Conservation (phyloP, 2,113 vertebrate species). For the Grammomys surdaster region DNA sequence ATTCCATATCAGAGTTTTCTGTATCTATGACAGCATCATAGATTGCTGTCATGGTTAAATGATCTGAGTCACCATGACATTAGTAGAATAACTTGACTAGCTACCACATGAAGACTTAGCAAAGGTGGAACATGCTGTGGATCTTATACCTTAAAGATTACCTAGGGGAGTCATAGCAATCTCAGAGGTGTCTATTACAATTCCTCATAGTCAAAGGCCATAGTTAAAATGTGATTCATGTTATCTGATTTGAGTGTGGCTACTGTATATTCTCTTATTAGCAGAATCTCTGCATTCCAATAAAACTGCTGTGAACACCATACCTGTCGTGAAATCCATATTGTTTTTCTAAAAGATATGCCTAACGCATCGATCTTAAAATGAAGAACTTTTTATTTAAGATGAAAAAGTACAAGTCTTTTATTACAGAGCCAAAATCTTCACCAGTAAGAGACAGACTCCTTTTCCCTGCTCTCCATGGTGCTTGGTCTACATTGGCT, state of each 20-base stretch:
- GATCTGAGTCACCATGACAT: background rate
- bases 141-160: background rate
- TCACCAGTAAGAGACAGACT: background rate
- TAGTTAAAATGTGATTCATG: background rate
- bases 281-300: background rate
- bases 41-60: background rate
- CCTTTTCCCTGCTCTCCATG: background rate
- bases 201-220: background rate
- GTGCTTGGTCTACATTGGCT: background rate
- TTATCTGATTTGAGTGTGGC: background rate
- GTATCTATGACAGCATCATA: background rate
- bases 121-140: background rate
- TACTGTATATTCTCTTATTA: background rate
- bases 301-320: background rate
- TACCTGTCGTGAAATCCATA: background rate
- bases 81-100: no score
- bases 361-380: background rate
- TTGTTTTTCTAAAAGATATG: background rate
- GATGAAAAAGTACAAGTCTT: background rate
- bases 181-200: background rate
- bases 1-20: background rate
- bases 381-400: background rate
- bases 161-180: background rate
- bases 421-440: background rate
- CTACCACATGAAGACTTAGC: background rate